Base-by-base conservation (phyloP, 2,113 vertebrate species). In the Dascyllus trimaculatus region DNA sequence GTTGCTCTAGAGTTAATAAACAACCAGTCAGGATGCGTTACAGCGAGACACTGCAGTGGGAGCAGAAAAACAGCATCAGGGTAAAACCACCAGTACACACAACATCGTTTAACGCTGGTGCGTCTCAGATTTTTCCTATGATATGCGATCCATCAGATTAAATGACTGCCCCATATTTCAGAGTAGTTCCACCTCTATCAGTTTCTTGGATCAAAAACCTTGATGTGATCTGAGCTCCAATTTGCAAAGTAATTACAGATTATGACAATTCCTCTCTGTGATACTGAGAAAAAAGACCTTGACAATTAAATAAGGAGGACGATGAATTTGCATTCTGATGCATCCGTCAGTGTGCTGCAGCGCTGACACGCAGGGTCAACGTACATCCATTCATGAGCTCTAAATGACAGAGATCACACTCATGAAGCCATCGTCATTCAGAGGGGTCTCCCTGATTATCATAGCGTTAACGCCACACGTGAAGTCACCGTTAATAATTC, bases 1-100 rank as follows among this genome's bases (percentile, higher is more conserved):
- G 87, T 80, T 88, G 64, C 81, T 90, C 82, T 48, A 63, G 69
- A 73, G 76, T 84, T 90, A 89, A 92, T 92, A 89, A 92, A 89
- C 89, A 84, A 81, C 49, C 60, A 85, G 80, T 86, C 80, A 80
- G 74, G 67, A 29, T 75, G 67, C 43, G 69, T 85, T 91, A 85
- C 63, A 57, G 40, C 24, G 40, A 53, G 52, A 85, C 69, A 56
- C 58, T 65, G 15, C 1, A 32, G 25, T 26, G 54, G 22, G 25
- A 29, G 25, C 18, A 68, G 10, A 53, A 57, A 67, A 59, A 71
- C 29, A 26, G 43, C 38, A 67, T 22, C 35, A 24, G 25, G 18
- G 17, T 76, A 29, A 60, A 58, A 54, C 66, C 18, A 58, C 1
- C 24, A 24, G 62, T 29, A 61, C 48, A 62, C 38, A 51, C 43